Base-by-base conservation (phyloP, 2,113 vertebrate genomes). In the Isurus oxyrinchus region DNA sequence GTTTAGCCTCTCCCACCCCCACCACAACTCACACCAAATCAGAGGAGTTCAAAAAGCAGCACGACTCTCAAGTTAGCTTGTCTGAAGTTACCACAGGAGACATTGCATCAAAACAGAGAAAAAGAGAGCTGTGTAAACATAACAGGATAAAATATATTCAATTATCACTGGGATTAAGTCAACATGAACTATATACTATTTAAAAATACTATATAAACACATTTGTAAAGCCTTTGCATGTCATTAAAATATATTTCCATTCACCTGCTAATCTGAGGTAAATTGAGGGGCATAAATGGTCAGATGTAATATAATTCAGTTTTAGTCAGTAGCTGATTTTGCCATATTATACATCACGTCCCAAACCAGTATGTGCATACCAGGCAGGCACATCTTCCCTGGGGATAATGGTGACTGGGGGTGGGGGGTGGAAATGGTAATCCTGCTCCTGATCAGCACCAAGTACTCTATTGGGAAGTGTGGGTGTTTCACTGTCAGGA, bases 61-160 rank as follows among this genome's bases (percentile, higher is more conserved):
- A 95, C 44, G 19, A 72, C 66, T 95, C 94, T 95, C 94, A 95
- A 59, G 94, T 72, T 72, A 72, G 66, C 94, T 69, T 69, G 67
- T 49, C 66, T 72, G n/a, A 95, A 55, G 40, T 95, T 76, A 69
- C 49, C 49, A 44, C 21, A 35, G 25, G 5, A 90, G 87, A 90
- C 35, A 72, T 27, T 63, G n/a, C 35, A 63, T 63, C 35, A 66
- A 66, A 94, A n/a, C 88, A 91, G 55, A 35, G 55, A 35, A 90
- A 90, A 91, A 31, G 25, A 90, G 10, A 94, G 63, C 10, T 21
- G 35, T 91, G 88, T n/a, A 91, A 94, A 63, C n/a, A 94, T 1
- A 61, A 93, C 35, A 35, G 59, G 90, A 93, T 55, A 40, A 66
- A 63, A 94, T 25, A 94, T 63, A 94, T n/a, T n/a, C 55, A 94